These are phyloP conservation scores for Perca flavescens DNA, from an alignment of 2,113 vertebrate species.

Conservation along the genomic window DNA sequence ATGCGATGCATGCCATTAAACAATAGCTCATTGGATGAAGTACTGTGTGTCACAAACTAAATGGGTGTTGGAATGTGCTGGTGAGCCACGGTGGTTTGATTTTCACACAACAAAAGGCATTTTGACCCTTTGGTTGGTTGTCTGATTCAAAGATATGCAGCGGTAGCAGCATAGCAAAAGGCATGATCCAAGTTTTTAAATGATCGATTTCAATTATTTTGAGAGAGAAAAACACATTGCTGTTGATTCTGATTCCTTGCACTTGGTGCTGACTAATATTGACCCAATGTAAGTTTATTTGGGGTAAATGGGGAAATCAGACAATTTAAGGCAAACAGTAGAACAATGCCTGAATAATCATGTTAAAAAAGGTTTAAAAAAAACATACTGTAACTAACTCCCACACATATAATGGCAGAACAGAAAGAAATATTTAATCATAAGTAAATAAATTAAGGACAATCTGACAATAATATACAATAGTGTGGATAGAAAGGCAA, in stretches of 20 bases:
- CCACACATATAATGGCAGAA: no score
- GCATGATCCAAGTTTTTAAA: background rate
- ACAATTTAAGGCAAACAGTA: background rate
- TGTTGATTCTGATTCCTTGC: background rate
- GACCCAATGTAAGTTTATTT: background rate
- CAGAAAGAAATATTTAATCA: no score
- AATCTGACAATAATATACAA: no score
- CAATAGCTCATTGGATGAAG: constrained; percentile 7
- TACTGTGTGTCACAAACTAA: constrained; percentile 1
- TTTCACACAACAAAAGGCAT: background rate
- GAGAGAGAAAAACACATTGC: background rate
- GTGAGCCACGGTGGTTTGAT: background rate
- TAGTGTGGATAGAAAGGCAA: no score
- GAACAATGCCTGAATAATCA: background rate
- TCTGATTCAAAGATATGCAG: background rate
- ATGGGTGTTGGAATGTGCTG: background rate
- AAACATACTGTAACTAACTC: no score
- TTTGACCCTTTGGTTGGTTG: background rate
- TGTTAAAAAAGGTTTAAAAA: background rate
- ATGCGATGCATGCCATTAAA: constrained; percentile 30
- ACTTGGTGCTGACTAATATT: background rate
- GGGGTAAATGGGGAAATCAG: background rate
- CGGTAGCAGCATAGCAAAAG: background rate
- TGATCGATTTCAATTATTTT: background rate
- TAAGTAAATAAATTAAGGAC: no score